Conservation (phyloP, 2,113 vertebrate species). For the Spheniscus mendiculus region DNA sequence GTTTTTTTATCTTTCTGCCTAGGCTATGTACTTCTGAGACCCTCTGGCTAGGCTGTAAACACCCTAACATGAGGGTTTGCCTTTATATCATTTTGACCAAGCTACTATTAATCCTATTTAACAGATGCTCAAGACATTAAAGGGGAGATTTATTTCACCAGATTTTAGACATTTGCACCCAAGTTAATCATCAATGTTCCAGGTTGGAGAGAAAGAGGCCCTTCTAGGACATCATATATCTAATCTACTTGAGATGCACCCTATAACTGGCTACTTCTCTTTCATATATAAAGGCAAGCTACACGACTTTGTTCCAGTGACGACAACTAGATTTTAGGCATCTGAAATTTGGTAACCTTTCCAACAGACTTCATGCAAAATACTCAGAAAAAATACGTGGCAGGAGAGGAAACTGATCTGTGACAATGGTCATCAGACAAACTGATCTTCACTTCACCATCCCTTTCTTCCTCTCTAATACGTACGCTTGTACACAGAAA, state of each 20-base stretch:
- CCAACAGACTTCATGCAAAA: not conserved
- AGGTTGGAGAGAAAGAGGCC: not conserved
- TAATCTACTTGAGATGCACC: not conserved
- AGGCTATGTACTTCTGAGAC: not conserved
- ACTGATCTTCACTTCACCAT: not conserved
- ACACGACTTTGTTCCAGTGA: not conserved
- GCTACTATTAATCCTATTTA: not conserved
- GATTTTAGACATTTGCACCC: not conserved
- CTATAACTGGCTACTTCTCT: not conserved
- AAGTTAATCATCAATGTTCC: not conserved
- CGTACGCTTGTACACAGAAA: not conserved
- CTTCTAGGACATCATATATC: not conserved
- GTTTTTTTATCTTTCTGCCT: not conserved
- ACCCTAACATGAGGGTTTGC: not conserved
- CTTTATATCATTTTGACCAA: not conserved
- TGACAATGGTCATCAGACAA: not conserved
- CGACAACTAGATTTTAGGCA: not conserved
- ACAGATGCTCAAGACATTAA: not conserved
- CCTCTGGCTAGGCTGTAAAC: not conserved
- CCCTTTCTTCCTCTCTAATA: not conserved
- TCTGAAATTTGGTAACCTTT: not conserved
- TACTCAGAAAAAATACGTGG: not conserved
- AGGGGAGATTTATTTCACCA: not conserved
- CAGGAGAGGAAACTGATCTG: not conserved
- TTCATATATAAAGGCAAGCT: not conserved